A percentile compares a stretch with the other conserved stretches of the same genome.
These are phyloP conservation scores for Drosophila maculinotata DNA, from an alignment of 2,888 invertebrate species.

Conservation along the genomic window DNA sequence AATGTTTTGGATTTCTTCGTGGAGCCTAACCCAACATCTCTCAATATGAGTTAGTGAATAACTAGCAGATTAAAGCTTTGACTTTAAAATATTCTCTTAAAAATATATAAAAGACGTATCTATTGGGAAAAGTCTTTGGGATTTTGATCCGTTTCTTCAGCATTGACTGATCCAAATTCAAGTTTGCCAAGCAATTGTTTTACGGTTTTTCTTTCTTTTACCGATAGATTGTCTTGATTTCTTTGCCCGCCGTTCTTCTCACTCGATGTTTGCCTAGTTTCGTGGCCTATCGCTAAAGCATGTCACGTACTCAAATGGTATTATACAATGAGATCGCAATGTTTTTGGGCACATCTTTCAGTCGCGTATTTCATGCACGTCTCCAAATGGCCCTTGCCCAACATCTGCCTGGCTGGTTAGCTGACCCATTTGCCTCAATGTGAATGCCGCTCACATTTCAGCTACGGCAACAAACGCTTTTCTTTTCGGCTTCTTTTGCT, in stretches of 20 bases:
- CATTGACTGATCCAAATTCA: no score
- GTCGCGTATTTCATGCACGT: slow-evolving; percentile 64
- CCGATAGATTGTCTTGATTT: not conserved
- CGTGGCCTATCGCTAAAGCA: slow-evolving; percentile 1
- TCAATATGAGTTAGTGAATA: no score
- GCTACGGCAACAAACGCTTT: slow-evolving; percentile 22
- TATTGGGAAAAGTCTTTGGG: no score
- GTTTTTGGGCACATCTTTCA: slow-evolving; percentile 35
- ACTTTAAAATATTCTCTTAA: no score
- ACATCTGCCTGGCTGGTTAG: slow-evolving; percentile 40
- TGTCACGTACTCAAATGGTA: slow-evolving; percentile 38
- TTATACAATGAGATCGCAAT: slow-evolving; percentile 49
- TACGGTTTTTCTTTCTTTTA: no score
- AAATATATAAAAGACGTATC: no score
- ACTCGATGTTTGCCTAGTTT: not conserved
- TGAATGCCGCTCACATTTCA: slow-evolving; percentile 68
- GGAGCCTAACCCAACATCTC: slow-evolving; percentile 7
- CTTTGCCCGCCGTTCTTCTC: not conserved
- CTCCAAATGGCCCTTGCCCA: slow-evolving; percentile 68
- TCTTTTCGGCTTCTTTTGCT: slow-evolving; percentile 16
- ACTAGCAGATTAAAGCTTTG: not conserved
- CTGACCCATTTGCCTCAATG: slow-evolving; percentile 76
- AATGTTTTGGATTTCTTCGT: slow-evolving; percentile 30
- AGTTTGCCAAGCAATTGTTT: no score
- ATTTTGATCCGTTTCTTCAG: no score